A percentile compares a stretch with the other conserved stretches of the same genome.
phyloP scores from a whole-genome alignment of 2,113 vertebrate species.

The Parus major region DNA sequence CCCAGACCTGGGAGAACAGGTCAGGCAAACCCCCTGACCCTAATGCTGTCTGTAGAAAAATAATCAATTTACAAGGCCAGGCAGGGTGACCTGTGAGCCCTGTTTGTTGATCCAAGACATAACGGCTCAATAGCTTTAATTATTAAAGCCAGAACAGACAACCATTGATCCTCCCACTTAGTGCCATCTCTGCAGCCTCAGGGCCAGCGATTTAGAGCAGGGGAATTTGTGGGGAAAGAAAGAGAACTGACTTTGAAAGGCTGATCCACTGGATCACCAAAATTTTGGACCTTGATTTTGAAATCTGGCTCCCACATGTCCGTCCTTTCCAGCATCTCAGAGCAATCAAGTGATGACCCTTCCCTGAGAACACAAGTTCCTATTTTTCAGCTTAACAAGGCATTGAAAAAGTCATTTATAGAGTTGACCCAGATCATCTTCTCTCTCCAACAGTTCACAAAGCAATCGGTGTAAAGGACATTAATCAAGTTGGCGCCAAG shows the following conservation, averaged over 20 bases:
- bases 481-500: slow-evolving; percentile 46
- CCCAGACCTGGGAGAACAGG: slow-evolving; percentile 9
- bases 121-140: slow-evolving; percentile 63
- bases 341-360: neutral
- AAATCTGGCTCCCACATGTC: neutral
- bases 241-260: neutral
- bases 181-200: neutral
- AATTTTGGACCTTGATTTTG: neutral
- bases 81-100: slow-evolving; percentile 33
- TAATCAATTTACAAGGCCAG: slow-evolving; percentile 56
- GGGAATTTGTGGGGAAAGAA: neutral
- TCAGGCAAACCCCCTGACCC: slow-evolving; percentile 39
- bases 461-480: neutral
- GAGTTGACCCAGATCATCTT: slow-evolving; percentile 54
- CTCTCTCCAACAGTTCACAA: slow-evolving; percentile 58
- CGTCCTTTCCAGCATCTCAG: neutral
- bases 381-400: neutral
- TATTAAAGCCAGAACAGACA: slow-evolving; percentile 58
- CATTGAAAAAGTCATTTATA: neutral
- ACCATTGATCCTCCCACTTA: slow-evolving; percentile 51
- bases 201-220: neutral
- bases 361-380: neutral
- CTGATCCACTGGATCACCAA: neutral
- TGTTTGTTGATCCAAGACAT: slow-evolving; percentile 65
- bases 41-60: slow-evolving; percentile 35